Percentiles rank a stretch among this genome's conserved stretches.
Conservation (phyloP, 2,888 invertebrate genomes). For the Resseliella maxima region DNA sequence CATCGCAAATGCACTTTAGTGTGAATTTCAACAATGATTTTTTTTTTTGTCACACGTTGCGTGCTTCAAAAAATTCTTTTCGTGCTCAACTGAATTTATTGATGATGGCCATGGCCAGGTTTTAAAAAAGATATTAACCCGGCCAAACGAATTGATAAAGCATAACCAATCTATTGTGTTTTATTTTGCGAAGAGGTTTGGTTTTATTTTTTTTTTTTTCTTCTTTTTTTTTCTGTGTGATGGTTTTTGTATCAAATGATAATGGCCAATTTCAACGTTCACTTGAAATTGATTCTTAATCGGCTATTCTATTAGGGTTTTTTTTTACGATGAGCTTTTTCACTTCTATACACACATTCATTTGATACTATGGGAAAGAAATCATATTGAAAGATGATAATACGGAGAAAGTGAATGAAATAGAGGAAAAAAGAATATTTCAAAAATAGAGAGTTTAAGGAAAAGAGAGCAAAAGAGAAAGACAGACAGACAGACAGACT, state of each 20-base stretch:
- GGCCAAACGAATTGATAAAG: background rate
- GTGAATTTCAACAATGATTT: background rate
- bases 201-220: background rate
- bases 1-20: background rate
- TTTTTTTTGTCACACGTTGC: background rate
- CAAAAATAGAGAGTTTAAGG: background rate
- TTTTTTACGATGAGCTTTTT: background rate
- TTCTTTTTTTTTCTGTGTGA: too few species aligned
- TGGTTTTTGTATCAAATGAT: background rate
- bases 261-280: background rate
- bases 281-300: slow-evolving; percentile 27
- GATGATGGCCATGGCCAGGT: too few species aligned
- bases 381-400: too few species aligned
- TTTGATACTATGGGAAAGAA: too few species aligned
- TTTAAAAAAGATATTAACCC: background rate
- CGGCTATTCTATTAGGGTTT: background rate
- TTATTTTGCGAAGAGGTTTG: background rate
- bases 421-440: background rate
- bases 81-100: too few species aligned
- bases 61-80: too few species aligned
- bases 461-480: background rate
- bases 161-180: background rate
- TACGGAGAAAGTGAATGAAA: background rate
- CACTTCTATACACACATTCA: background rate
- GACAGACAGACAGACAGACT: background rate